These are phyloP conservation scores for Desmophyllum pertusum DNA, from an alignment of 92 coral and sea anemone genomes.

Conservation along the genomic window DNA sequence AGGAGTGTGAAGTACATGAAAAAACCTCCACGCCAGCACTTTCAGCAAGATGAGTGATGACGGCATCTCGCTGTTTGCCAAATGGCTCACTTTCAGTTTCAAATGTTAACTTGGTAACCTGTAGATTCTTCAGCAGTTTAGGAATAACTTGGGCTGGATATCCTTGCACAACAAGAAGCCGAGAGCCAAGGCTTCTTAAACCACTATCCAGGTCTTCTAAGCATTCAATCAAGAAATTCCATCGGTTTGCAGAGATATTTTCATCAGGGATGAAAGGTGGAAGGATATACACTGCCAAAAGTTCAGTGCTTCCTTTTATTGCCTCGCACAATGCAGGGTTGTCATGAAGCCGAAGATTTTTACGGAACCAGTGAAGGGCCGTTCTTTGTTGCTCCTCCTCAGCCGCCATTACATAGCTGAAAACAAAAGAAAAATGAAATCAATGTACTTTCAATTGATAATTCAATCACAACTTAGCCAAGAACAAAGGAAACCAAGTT, in stretches of 20 bases:
- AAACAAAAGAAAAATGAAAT: neutral
- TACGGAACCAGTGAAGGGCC: constrained; percentile 84
- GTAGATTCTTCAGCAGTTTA: constrained; percentile 61
- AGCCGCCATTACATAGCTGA: neutral
- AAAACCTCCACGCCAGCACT: constrained; percentile 68
- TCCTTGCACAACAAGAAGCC: constrained; percentile 79
- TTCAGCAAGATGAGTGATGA: constrained; percentile 71
- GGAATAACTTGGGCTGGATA: constrained; percentile 69
- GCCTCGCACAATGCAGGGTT: constrained; percentile 89
- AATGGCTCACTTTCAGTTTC: constrained; percentile 86
- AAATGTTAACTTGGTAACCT: constrained; percentile 79
- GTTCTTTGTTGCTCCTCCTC: neutral
- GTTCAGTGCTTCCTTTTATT: constrained; percentile 49
- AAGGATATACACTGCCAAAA: constrained; percentile 80
- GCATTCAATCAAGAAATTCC: constrained; percentile 80
- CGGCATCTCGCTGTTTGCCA: constrained; percentile 79
- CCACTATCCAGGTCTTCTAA: constrained; percentile 76
- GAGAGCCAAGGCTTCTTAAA: constrained; percentile 68
- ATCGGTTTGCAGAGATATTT: constrained; percentile 71
- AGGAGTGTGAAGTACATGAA: constrained; percentile 71
- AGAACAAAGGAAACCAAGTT: neutral
- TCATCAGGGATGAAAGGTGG: constrained; percentile 65
- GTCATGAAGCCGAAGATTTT: constrained; percentile 90
- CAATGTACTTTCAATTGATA: neutral
- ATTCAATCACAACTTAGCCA: no score